Evolutionary conservation across 2,888 invertebrate genomes (phyloP).

Genomic region (Ophioninae sp.): DNA sequence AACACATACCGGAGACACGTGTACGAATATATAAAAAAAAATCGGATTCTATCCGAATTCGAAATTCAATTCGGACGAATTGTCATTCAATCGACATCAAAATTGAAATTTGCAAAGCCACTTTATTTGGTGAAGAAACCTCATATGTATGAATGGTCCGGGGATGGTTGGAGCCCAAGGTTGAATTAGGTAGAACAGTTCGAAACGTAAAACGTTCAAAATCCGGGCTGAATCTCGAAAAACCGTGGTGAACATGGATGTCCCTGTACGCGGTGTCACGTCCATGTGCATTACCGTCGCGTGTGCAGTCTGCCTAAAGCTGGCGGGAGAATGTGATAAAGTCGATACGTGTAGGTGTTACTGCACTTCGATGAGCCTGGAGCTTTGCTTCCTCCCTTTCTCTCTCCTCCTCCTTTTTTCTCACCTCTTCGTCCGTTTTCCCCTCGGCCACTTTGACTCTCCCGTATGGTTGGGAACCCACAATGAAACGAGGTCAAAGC

Average conservation of each 20-base stretch:
- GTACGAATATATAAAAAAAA: no score
- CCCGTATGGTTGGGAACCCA: conserved; percentile 38
- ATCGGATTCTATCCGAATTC: no score
- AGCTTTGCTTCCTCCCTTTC: conserved; percentile 3
- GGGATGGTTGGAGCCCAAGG: background rate
- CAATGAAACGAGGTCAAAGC: conserved; percentile 66
- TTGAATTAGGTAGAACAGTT: conserved; percentile 15
- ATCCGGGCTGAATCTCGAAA: background rate
- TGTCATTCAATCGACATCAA: no score
- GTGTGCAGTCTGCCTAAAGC: conserved; percentile 2
- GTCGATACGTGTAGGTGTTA: conserved; percentile 14
- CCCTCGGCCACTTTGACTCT: conserved; percentile 12
- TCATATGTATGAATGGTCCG: no score
- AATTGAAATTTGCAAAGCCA: no score
- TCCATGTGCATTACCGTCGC: conserved; percentile 5
- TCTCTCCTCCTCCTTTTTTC: conserved; percentile 13
- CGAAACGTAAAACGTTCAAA: conserved; percentile 8
- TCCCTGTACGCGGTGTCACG: background rate
- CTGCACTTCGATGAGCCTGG: conserved; percentile 32
- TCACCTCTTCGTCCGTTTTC: background rate
- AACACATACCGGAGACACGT: no score
- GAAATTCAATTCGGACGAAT: no score
- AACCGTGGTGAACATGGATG: background rate
- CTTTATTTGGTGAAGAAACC: no score
- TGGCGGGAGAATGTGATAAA: conserved; percentile 2